Conservation (phyloP, 1,140 invertebrate genomes). For the Diprion similis region DNA sequence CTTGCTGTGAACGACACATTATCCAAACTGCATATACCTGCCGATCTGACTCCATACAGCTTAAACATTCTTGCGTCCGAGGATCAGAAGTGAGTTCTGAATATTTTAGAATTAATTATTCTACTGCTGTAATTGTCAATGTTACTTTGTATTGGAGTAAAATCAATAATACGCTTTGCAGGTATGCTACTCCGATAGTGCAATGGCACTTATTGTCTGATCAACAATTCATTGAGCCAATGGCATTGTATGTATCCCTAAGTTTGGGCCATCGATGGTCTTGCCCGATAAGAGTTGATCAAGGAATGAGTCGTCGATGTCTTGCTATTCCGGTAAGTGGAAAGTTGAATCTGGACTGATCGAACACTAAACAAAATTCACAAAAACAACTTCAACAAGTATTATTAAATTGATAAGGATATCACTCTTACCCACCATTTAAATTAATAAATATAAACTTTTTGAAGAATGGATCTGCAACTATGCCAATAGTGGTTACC, state of each 20-base stretch:
- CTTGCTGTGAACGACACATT: constrained; percentile 58
- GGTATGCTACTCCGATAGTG: constrained; percentile 60
- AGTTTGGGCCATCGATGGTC: constrained; percentile 58
- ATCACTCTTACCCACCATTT: neutral
- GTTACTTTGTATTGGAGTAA: neutral
- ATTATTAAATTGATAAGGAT: constrained; percentile 23
- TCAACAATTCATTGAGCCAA: constrained; percentile 48
- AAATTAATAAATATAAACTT: neutral
- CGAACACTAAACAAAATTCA: constrained; percentile 21
- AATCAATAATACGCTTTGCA: constrained; percentile 39
- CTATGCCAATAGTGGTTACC: constrained; percentile 61
- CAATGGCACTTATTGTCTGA: constrained; percentile 57
- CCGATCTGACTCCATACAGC: constrained; percentile 50
- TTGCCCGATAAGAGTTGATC: constrained; percentile 64
- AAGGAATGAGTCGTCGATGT: constrained; percentile 55
- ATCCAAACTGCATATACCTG: constrained; percentile 46
- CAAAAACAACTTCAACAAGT: constrained; percentile 4
- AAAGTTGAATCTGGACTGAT: too few relatives aligned
- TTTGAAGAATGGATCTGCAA: constrained; percentile 40
- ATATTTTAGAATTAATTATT: neutral
- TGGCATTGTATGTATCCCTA: constrained; percentile 53
- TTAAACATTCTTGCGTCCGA: constrained; percentile 53
- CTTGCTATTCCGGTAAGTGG: constrained; percentile 51
- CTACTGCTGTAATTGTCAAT: neutral
- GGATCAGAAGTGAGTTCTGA: constrained; percentile 50